Percentiles rank a stretch among this genome's conserved stretches.
Evolutionary conservation across 2,888 invertebrate species (phyloP).

Genomic region (Phengaris arion): DNA sequence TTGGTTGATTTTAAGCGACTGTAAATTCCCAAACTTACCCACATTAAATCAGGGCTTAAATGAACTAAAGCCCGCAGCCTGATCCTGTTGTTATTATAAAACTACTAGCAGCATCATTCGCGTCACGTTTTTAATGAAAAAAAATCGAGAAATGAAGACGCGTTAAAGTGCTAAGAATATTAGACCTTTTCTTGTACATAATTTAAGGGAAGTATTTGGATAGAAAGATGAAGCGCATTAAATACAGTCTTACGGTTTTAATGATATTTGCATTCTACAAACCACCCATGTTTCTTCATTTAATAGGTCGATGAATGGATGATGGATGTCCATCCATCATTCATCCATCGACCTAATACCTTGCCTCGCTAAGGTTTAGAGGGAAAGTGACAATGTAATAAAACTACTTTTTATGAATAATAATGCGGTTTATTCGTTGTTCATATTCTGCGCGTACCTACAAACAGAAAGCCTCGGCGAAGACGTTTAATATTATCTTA

Average conservation of each 20-base stretch:
- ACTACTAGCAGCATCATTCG: background rate
- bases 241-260: too few species aligned
- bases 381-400: constrained; percentile 1
- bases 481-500: background rate
- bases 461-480: background rate
- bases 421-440: constrained; percentile 1
- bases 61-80: background rate
- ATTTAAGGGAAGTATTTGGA: too few species aligned
- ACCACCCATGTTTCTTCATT: background rate
- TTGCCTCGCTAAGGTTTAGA: background rate
- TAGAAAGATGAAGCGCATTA: too few species aligned
- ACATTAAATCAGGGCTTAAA: background rate
- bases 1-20: too few species aligned
- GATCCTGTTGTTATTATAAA: background rate
- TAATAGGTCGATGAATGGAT: background rate
- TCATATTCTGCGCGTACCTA: background rate
- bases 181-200: too few species aligned
- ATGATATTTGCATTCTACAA: too few species aligned
- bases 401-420: constrained; percentile 9
- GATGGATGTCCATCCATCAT: too few species aligned
- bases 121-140: background rate
- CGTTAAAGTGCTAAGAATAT: too few species aligned
- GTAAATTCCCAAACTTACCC: background rate
- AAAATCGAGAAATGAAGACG: too few species aligned
- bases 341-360: too few species aligned